A percentile compares a stretch with the other conserved stretches of the same genome.
phyloP scores from a whole-genome alignment of 2,888 invertebrate genomes.

The Melanotus villosus region DNA sequence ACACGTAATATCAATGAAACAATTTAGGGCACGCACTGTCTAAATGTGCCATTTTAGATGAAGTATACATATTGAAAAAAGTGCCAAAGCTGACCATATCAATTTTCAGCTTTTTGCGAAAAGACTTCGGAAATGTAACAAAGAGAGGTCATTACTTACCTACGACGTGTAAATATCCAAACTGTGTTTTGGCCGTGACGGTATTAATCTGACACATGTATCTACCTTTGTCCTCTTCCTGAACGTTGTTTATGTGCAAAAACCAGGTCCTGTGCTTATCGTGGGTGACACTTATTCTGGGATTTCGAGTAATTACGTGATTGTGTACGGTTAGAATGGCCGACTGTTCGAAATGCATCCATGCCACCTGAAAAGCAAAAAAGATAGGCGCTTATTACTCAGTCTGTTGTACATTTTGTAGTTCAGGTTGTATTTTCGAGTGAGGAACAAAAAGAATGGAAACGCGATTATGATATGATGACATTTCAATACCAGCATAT shows the following conservation, averaged over 20 bases:
- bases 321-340: constrained; percentile 94
- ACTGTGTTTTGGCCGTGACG: constrained; percentile 92
- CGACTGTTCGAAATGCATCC: constrained; percentile 96
- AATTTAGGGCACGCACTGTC: no score
- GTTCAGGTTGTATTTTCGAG: constrained; percentile 2
- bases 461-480: constrained; percentile 26
- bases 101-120: constrained; percentile 14
- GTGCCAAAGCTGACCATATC: constrained; percentile 23
- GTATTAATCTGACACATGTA: constrained; percentile 97
- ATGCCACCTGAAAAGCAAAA: constrained; percentile 83
- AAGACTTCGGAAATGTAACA: constrained; percentile 49
- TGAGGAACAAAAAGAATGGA: constrained; percentile 5
- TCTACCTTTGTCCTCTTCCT: constrained; percentile 91
- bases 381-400: constrained; percentile 1
- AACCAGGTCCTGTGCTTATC: constrained; percentile 95
- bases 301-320: constrained; percentile 94
- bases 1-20: no score
- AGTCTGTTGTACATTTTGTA: no score
- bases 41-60: no score
- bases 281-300: constrained; percentile 91
- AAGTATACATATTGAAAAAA: no score
- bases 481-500: constrained; percentile 41
- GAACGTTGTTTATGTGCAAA: constrained; percentile 92
- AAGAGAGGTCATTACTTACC: constrained; percentile 74
- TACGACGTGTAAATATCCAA: constrained; percentile 92